Evolutionary conservation across 2,797 vertebrate genomes (phyloP).

Genomic region (Austrolebias charrua): DNA sequence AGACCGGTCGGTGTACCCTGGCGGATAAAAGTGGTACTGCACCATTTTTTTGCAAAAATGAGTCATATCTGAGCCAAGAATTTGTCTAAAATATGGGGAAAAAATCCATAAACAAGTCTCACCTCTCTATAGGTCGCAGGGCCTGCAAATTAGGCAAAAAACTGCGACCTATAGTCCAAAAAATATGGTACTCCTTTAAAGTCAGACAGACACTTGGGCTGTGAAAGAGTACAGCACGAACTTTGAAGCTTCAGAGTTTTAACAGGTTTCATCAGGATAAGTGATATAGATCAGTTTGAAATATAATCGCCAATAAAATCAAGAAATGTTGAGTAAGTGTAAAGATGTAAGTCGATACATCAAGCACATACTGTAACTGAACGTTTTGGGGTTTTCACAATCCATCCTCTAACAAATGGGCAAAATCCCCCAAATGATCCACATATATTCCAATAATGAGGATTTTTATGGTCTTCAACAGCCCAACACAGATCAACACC

Average conservation of each 20-base stretch:
- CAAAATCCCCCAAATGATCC: slow-evolving; percentile 19
- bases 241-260: neutral
- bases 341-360: slow-evolving; percentile 2
- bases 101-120: too few species aligned
- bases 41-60: too few species aligned
- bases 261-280: neutral
- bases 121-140: too few species aligned
- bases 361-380: neutral
- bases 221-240: neutral
- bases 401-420: slow-evolving; percentile 6
- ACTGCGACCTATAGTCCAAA: too few species aligned
- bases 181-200: too few species aligned
- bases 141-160: too few species aligned
- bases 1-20: too few species aligned
- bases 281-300: neutral
- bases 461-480: slow-evolving; percentile 25
- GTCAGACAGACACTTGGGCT: neutral
- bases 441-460: slow-evolving; percentile 23
- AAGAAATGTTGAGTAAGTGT: neutral
- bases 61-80: too few species aligned
- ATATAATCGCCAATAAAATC: neutral
- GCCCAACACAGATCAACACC: slow-evolving; percentile 41
- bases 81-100: too few species aligned
- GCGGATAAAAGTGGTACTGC: too few species aligned
- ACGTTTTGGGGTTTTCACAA: neutral